Percentiles rank a stretch among this genome's conserved stretches.
Conservation (phyloP, 2,888 invertebrate genomes). For the Carabus problematicus region DNA sequence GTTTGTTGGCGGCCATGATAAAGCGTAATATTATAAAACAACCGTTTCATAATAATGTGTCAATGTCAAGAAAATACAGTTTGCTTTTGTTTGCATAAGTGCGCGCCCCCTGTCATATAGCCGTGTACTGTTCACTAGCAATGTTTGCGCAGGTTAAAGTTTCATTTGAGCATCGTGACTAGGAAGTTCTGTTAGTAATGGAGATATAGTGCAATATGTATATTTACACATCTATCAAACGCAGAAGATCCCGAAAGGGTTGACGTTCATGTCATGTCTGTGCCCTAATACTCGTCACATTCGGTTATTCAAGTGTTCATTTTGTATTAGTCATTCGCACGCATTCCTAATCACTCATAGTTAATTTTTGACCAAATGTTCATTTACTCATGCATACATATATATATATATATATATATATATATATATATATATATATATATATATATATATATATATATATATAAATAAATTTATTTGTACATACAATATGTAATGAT, state of each 20-base stretch:
- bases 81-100: constrained; percentile 4
- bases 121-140: constrained; percentile 4
- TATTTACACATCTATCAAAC: constrained; percentile 41
- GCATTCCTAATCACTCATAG: constrained; percentile 59
- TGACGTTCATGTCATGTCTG: constrained; percentile 15
- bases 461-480: too few relatives aligned
- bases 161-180: constrained; percentile 36
- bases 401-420: too few relatives aligned
- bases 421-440: too few relatives aligned
- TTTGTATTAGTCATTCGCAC: constrained; percentile 61
- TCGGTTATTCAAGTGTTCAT: constrained; percentile 59
- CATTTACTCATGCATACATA: too few relatives aligned
- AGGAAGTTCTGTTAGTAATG: constrained; percentile 37
- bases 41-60: constrained; percentile 31
- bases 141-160: constrained; percentile 39
- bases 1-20: constrained; percentile 8
- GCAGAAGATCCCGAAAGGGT: constrained; percentile 41
- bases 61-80: constrained; percentile 35
- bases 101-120: constrained; percentile 4
- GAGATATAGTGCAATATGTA: constrained; percentile 40
- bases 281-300: constrained; percentile 46
- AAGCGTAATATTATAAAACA: constrained; percentile 24
- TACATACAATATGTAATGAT: too few relatives aligned
- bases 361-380: constrained; percentile 53
- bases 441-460: too few relatives aligned